Percentiles rank a stretch among this genome's conserved stretches.
Evolutionary conservation across 53 echinoderm and acorn worm genomes (phyloP).

Genomic region (Holothuria scabra): DNA sequence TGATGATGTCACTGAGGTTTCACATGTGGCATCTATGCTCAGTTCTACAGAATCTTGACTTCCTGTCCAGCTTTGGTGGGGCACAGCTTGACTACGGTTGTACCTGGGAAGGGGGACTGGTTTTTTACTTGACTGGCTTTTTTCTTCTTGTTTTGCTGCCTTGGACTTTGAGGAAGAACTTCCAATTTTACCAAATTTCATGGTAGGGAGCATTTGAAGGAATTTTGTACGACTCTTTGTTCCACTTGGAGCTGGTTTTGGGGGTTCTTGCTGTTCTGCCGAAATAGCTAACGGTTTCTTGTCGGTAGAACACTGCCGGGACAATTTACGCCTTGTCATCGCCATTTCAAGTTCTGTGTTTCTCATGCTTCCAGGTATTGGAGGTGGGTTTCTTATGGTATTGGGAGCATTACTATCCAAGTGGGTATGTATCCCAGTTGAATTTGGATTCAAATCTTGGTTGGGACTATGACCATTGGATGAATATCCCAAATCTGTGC

Average conservation of each 20-base stretch:
- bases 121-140: slow-evolving; percentile 50
- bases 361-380: slow-evolving; percentile 47
- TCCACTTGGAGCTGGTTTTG: not conserved
- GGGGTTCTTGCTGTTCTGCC: not conserved
- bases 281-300: not conserved
- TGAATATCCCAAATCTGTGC: slow-evolving; percentile 20
- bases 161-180: slow-evolving; percentile 62
- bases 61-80: slow-evolving; percentile 61
- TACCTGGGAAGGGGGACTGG: slow-evolving; percentile 73
- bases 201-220: slow-evolving; percentile 51
- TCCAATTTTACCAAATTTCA: slow-evolving; percentile 49
- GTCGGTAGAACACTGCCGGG: slow-evolving; percentile 48
- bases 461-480: not conserved
- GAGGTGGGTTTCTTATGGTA: slow-evolving; percentile 15
- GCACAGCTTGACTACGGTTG: slow-evolving; percentile 49
- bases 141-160: slow-evolving; percentile 34
- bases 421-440: not conserved
- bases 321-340: slow-evolving; percentile 72
- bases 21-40: not conserved
- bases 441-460: not conserved
- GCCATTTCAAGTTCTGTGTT: slow-evolving; percentile 79
- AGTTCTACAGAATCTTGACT: slow-evolving; percentile 37
- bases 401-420: slow-evolving; percentile 1
- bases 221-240: slow-evolving; percentile 42
- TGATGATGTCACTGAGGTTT: not conserved